These are phyloP conservation scores for Amphilophus citrinellus DNA, from an alignment of 2,113 vertebrate species.

Conservation along the genomic window DNA sequence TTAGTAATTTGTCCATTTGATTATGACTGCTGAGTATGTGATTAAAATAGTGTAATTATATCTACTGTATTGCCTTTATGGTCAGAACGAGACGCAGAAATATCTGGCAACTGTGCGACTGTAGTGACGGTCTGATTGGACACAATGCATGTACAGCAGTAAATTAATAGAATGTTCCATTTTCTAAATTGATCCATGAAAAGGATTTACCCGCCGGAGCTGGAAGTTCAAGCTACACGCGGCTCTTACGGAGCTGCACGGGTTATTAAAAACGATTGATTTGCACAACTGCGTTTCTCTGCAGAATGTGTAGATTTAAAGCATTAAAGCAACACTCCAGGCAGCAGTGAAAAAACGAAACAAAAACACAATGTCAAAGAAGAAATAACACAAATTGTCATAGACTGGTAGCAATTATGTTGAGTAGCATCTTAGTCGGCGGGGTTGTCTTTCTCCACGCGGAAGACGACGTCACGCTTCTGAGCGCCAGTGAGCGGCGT, in stretches of 20 bases:
- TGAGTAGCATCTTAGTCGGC: conserved; percentile 47
- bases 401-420: conserved; percentile 52
- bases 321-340: conserved; percentile 61
- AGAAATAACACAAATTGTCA: conserved; percentile 49
- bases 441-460: conserved; percentile 50
- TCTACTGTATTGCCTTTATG: conserved; percentile 63
- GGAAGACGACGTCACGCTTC: conserved; percentile 62
- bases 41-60: conserved; percentile 79
- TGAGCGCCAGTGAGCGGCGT: conserved; percentile 71
- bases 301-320: conserved; percentile 44
- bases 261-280: conserved; percentile 55
- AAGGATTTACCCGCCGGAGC: conserved; percentile 44
- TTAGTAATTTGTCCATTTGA: conserved; percentile 75
- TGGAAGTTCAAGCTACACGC: conserved; percentile 44
- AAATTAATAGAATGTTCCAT: conserved; percentile 54
- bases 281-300: conserved; percentile 42
- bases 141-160: conserved; percentile 46
- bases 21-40: conserved; percentile 67
- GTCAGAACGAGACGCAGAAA: conserved; percentile 46
- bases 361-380: conserved; percentile 41
- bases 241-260: conserved; percentile 11
- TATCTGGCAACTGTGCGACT: conserved; percentile 32
- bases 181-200: conserved; percentile 62
- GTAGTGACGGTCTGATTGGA: conserved; percentile 38
- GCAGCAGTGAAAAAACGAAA: conserved; percentile 13